phyloP scores from a whole-genome alignment of 2,113 vertebrate species.

The Montifringilla adamsi region DNA sequence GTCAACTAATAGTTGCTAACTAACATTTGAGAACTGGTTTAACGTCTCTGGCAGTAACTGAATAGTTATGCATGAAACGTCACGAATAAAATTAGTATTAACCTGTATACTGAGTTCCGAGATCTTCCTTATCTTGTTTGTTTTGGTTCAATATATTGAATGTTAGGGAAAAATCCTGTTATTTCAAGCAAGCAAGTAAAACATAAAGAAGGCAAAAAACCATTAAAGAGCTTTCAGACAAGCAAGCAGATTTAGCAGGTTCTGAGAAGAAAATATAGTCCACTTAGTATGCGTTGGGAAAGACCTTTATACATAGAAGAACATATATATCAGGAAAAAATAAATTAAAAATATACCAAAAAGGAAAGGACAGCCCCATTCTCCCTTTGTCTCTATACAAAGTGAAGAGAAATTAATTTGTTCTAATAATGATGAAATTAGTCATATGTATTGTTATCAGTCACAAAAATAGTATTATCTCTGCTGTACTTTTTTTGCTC shows the following conservation, averaged over 20 bases:
- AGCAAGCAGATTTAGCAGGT: neutral
- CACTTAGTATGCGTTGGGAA: neutral
- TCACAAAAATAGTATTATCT: neutral
- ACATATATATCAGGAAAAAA: neutral
- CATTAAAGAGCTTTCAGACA: neutral
- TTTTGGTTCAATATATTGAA: neutral
- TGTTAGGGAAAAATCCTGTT: neutral
- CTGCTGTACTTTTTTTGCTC: neutral
- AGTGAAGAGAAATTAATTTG: neutral
- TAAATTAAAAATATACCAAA: neutral
- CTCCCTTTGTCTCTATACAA: neutral
- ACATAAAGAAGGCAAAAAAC: neutral
- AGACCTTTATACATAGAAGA: accelerated
- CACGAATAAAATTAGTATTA: neutral
- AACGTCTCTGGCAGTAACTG: neutral
- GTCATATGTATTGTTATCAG: neutral
- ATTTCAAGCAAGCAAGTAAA: neutral
- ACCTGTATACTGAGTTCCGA: neutral
- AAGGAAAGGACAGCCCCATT: neutral
- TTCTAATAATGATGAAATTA: neutral
- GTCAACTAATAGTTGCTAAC: neutral
- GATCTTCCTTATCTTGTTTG: neutral
- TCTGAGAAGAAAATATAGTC: neutral
- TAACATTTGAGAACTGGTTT: neutral
- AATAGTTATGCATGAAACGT: neutral